Evolutionary conservation across 2,113 vertebrate species (phyloP).

Genomic region (Suricata suricatta): DNA sequence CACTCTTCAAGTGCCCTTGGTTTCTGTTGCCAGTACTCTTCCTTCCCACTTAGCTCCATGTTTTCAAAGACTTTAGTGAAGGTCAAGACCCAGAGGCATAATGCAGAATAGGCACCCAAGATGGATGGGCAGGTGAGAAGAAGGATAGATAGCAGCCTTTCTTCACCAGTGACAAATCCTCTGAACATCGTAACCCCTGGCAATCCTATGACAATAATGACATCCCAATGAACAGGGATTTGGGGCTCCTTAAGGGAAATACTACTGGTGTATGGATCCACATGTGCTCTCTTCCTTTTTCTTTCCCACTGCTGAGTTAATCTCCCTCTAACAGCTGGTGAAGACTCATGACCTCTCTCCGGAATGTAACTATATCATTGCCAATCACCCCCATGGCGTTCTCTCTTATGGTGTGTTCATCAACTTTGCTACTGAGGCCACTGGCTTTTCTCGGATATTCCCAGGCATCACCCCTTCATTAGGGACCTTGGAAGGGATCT

Average conservation of each 20-base stretch:
- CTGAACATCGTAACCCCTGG: not conserved
- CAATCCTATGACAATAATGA: not conserved
- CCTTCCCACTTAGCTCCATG: not conserved
- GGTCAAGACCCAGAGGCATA: not conserved
- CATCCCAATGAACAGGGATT: not conserved
- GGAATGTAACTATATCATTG: constrained; percentile 74
- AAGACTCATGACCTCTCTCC: constrained; percentile 75
- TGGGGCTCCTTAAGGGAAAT: not conserved
- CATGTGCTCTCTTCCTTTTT: constrained; percentile 7
- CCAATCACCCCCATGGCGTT: constrained; percentile 70
- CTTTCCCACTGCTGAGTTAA: not conserved
- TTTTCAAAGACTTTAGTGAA: constrained; percentile 49
- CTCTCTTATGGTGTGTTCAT: constrained; percentile 59
- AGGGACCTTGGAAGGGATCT: constrained; percentile 75
- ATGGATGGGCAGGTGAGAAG: constrained; percentile 11
- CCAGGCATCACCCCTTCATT: constrained; percentile 75
- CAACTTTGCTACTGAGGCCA: constrained; percentile 80
- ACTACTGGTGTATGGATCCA: not conserved
- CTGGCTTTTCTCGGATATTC: constrained; percentile 73
- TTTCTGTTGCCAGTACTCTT: not conserved
- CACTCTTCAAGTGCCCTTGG: not conserved
- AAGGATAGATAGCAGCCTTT: not conserved
- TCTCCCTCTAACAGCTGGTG: constrained; percentile 74
- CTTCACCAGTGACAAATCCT: not conserved
- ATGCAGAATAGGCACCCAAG: not conserved